A percentile compares a stretch with the other conserved stretches of the same genome.
phyloP scores from a whole-genome alignment of 2,797 vertebrate species.

The Todus mexicanus region DNA sequence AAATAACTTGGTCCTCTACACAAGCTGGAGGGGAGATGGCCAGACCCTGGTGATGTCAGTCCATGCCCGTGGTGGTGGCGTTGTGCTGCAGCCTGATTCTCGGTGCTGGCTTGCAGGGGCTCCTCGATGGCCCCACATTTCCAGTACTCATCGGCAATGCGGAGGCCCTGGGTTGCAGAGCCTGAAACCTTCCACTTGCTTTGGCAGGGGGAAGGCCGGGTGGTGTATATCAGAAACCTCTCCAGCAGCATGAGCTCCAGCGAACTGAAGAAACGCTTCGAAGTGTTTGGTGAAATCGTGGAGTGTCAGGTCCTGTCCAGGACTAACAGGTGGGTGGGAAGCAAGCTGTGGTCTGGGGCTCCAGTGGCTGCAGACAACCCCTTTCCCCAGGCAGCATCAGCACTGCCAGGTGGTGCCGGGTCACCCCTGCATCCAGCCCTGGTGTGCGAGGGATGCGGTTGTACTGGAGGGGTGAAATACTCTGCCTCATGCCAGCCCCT shows the following conservation, averaged over 20 bases:
- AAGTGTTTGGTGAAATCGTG: conserved; percentile 90
- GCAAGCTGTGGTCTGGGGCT: background rate
- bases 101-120: background rate
- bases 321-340: conserved; percentile 77
- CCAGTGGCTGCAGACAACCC: background rate
- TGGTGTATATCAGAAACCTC: conserved; percentile 94
- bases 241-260: conserved; percentile 89
- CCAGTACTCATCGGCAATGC: accelerated
- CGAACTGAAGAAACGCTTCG: conserved; percentile 93
- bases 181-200: background rate
- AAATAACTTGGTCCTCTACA: background rate
- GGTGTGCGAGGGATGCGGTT: background rate
- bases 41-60: background rate
- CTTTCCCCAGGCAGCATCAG: background rate
- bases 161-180: background rate
- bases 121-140: background rate
- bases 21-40: background rate
- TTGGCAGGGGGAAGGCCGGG: conserved; percentile 90
- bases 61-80: background rate
- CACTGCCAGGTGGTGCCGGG: background rate
- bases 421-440: background rate
- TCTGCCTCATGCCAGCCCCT: background rate
- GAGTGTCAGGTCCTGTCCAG: conserved; percentile 93
- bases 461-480: background rate
- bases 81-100: background rate